Evolutionary conservation across 2,888 invertebrate species (phyloP).

Genomic region (Hydriomena furcata): DNA sequence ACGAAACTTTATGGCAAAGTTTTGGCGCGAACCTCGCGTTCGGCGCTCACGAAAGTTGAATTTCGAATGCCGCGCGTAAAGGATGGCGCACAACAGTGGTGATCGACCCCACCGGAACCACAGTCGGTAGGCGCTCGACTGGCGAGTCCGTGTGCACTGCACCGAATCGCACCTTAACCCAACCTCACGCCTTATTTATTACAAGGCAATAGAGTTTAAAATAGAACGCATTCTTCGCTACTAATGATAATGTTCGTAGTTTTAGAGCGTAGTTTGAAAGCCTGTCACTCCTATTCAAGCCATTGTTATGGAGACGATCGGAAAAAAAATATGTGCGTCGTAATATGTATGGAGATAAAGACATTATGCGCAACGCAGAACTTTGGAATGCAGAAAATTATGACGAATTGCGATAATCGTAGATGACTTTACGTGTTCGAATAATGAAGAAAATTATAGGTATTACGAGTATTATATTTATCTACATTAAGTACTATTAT

Average conservation of each 20-base stretch:
- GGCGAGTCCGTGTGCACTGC: constrained; percentile 76
- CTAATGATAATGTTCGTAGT: constrained; percentile 67
- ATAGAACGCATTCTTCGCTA: constrained; percentile 33
- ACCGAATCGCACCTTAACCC: constrained; percentile 69
- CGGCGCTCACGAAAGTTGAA: constrained; percentile 55
- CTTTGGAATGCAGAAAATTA: constrained; percentile 41
- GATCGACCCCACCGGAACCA: constrained; percentile 84
- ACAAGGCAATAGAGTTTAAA: constrained; percentile 38
- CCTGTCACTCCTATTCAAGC: constrained; percentile 61
- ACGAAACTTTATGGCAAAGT: constrained; percentile 35
- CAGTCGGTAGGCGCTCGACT: constrained; percentile 79
- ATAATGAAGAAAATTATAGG: constrained; percentile 8
- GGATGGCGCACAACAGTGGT: constrained; percentile 66
- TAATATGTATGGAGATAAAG: constrained; percentile 58
- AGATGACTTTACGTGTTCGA: constrained; percentile 14
- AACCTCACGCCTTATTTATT: constrained; percentile 37
- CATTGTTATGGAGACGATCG: constrained; percentile 64
- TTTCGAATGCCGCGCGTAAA: constrained; percentile 62
- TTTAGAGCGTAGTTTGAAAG: constrained; percentile 76
- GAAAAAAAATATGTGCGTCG: constrained; percentile 58
- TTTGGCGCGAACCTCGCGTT: constrained; percentile 64
- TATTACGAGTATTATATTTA: no score
- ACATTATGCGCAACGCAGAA: constrained; percentile 55
- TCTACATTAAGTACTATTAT: no score
- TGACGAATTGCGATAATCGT: constrained; percentile 17